A percentile compares a stretch with the other conserved stretches of the same genome.
phyloP scores from a whole-genome alignment of 2,113 vertebrate genomes.

The Brienomyrus longianalis region DNA sequence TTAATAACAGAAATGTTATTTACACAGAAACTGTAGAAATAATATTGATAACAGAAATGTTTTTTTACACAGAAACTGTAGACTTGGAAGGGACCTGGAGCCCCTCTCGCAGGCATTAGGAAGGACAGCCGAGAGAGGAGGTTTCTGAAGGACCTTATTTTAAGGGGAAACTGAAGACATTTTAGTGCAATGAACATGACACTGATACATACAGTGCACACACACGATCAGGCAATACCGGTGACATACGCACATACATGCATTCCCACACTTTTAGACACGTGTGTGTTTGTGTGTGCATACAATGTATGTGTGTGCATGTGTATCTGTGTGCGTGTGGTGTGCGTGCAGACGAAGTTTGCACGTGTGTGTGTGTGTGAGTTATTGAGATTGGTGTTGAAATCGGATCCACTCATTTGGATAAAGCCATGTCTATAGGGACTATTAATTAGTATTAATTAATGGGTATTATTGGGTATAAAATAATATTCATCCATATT shows the following conservation, averaged over 20 bases:
- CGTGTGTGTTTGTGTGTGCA: constrained; percentile 1
- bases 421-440: constrained; percentile 72
- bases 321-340: not conserved
- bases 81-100: constrained; percentile 53
- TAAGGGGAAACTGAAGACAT: constrained; percentile 45
- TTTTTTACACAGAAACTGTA: constrained; percentile 74
- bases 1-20: constrained; percentile 59
- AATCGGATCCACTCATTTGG: constrained; percentile 53
- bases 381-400: constrained; percentile 45
- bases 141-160: constrained; percentile 38
- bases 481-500: constrained; percentile 50
- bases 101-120: constrained; percentile 43
- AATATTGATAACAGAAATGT: constrained; percentile 59
- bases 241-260: constrained; percentile 15
- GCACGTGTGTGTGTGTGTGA: constrained; percentile 31
- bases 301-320: constrained; percentile 16
- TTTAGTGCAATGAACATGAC: constrained; percentile 60
- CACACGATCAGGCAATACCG: constrained; percentile 27
- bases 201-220: constrained; percentile 54
- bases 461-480: constrained; percentile 50
- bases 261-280: not conserved
- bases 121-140: constrained; percentile 40
- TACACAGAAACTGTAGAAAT: constrained; percentile 76
- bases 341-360: constrained; percentile 19
- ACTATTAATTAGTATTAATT: constrained; percentile 58